phyloP scores from a whole-genome alignment of 2,113 vertebrate species.

The Lathamus discolor region DNA sequence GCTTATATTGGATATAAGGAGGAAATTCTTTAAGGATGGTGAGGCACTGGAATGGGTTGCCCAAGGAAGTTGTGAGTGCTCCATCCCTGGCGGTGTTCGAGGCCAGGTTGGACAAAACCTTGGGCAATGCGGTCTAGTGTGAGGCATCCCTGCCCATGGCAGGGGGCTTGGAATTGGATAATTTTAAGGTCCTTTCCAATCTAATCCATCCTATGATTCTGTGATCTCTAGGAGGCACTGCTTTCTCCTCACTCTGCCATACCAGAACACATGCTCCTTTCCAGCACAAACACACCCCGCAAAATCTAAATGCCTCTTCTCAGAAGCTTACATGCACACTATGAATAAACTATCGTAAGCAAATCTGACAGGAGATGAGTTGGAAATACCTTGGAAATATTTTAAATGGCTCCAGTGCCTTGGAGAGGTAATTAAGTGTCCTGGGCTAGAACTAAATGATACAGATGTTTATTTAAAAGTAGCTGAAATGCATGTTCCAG shows the following conservation, averaged over 20 bases:
- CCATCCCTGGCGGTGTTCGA: too few species aligned
- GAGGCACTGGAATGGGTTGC: neutral
- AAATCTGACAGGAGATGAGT: neutral
- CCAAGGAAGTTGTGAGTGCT: too few species aligned
- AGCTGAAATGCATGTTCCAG: neutral
- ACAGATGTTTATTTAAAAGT: neutral
- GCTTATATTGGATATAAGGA: too few species aligned
- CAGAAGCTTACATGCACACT: neutral
- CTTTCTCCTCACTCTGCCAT: neutral
- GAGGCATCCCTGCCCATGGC: too few species aligned
- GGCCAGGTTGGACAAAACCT: too few species aligned
- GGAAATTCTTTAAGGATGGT: neutral
- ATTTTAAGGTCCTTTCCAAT: neutral
- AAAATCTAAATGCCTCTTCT: neutral
- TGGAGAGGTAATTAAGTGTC: neutral
- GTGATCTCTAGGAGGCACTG: neutral
- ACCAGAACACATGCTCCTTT: neutral
- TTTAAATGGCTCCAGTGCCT: slow-evolving; percentile 15
- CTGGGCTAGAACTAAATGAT: neutral
- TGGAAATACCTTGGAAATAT: slow-evolving; percentile 15
- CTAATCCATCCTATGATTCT: neutral
- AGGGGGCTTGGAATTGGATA: neutral
- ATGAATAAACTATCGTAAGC: neutral
- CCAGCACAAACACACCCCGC: neutral
- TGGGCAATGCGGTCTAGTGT: neutral